Conservation (phyloP, 2,797 vertebrate species). For the Takifugu rubripes region DNA sequence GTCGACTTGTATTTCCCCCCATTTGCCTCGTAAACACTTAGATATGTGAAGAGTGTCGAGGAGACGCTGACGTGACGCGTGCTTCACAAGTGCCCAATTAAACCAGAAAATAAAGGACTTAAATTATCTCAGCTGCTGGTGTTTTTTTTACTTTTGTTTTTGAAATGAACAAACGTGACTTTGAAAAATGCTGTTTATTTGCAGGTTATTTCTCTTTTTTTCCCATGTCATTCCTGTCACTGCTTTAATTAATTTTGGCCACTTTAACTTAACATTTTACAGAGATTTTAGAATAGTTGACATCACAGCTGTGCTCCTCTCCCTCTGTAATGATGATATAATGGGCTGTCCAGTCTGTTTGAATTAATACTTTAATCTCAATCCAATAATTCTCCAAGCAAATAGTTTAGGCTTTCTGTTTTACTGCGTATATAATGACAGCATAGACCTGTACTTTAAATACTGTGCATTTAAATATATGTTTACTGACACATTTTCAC, state of each 20-base stretch:
- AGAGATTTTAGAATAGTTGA: too few relatives aligned
- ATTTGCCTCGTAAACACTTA: slow-evolving; percentile 46
- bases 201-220: slow-evolving; percentile 15
- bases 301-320: too few relatives aligned
- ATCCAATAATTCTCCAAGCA: too few relatives aligned
- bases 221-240: slow-evolving; percentile 15
- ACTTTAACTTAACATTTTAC: too few relatives aligned
- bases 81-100: slow-evolving; percentile 38
- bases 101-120: slow-evolving; percentile 46
- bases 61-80: slow-evolving; percentile 41
- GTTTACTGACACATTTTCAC: too few relatives aligned
- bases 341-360: slow-evolving; percentile 27
- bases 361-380: slow-evolving; percentile 8
- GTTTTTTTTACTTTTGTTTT: slow-evolving; percentile 1
- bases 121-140: slow-evolving; percentile 42
- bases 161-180: slow-evolving; percentile 16
- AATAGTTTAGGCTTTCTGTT: too few relatives aligned
- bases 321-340: slow-evolving; percentile 17
- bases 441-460: too few relatives aligned
- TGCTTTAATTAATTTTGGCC: slow-evolving; percentile 21
- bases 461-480: too few relatives aligned
- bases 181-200: slow-evolving; percentile 24
- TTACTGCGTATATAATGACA: too few relatives aligned
- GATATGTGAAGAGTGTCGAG: slow-evolving; percentile 47
- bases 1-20: slow-evolving; percentile 56